Evolutionary conservation across 1,140 invertebrate genomes (phyloP).

Genomic region (Drosophila hydei): DNA sequence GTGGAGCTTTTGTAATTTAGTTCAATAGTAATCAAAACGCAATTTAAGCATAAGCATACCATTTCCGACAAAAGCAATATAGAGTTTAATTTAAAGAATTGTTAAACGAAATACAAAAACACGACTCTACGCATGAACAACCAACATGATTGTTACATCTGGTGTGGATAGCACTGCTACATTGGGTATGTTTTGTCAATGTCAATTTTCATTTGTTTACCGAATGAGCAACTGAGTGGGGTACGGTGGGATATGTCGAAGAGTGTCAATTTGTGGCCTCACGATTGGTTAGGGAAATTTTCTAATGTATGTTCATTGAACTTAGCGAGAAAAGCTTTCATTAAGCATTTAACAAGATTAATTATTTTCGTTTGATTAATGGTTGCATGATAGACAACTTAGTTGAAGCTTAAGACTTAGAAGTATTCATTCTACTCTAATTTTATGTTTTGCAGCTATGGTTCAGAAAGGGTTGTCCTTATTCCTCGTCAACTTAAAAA

Average conservation of each 20-base stretch:
- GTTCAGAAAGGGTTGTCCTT: too few relatives aligned
- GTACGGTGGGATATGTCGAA: slow-evolving; percentile 23
- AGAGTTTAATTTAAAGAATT: slow-evolving; percentile 20
- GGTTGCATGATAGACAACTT: too few relatives aligned
- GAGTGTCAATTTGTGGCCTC: not conserved
- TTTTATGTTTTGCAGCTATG: too few relatives aligned
- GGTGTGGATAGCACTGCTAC: slow-evolving; percentile 79
- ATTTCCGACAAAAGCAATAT: slow-evolving; percentile 20
- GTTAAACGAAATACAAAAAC: slow-evolving; percentile 5
- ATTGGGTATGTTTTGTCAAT: slow-evolving; percentile 68
- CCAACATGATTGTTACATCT: slow-evolving; percentile 82
- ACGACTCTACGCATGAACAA: slow-evolving; percentile 62
- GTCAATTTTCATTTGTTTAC: slow-evolving; percentile 27
- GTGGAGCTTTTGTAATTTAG: slow-evolving; percentile 56
- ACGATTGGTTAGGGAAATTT: slow-evolving; percentile 1
- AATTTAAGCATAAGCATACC: slow-evolving; percentile 9
- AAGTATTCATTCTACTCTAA: too few relatives aligned
- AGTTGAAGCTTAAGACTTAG: too few relatives aligned
- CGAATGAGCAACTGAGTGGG: not conserved
- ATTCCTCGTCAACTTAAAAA: too few relatives aligned
- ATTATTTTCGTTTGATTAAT: too few relatives aligned
- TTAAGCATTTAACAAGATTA: too few relatives aligned
- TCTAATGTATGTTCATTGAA: too few relatives aligned
- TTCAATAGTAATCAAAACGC: slow-evolving; percentile 42
- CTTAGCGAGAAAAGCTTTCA: too few relatives aligned